phyloP scores from a whole-genome alignment of 2,797 vertebrate species.

The Kryptopterus vitreolus region DNA sequence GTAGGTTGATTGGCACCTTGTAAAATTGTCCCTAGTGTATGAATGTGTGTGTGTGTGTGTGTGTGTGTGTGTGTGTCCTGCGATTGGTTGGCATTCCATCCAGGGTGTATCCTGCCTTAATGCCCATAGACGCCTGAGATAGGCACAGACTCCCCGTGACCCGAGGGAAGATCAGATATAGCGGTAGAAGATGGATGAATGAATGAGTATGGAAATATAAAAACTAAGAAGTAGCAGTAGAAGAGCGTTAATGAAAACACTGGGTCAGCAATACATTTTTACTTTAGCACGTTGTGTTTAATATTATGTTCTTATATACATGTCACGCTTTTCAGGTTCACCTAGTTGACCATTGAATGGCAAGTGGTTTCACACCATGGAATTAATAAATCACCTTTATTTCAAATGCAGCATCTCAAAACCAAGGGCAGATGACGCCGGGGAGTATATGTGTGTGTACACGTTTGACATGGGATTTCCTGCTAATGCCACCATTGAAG shows the following conservation, averaged over 20 bases:
- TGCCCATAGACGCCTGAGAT: no score
- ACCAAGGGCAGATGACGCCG: constrained; percentile 86
- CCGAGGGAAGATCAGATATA: no score
- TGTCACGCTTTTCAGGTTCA: neutral
- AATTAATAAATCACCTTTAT: constrained; percentile 3
- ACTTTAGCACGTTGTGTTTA: neutral
- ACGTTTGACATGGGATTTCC: constrained; percentile 76
- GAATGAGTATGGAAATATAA: neutral
- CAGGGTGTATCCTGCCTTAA: no score
- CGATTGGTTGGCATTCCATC: no score
- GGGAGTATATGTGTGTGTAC: constrained; percentile 91
- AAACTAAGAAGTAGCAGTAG: neutral
- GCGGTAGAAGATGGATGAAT: no score
- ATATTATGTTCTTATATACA: neutral
- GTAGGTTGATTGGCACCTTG: no score
- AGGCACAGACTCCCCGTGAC: no score
- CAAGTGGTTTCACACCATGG: neutral
- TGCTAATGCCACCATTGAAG: constrained; percentile 90
- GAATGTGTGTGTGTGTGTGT: no score
- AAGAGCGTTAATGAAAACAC: neutral
- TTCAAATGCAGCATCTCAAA: constrained; percentile 80
- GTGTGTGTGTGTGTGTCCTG: no score
- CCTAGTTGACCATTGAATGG: neutral
- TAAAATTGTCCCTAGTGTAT: no score
- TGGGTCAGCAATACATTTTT: neutral